Percentiles rank a stretch among this genome's conserved stretches.
Evolutionary conservation across 2,113 vertebrate species (phyloP).

Genomic region (Silurus meridionalis): DNA sequence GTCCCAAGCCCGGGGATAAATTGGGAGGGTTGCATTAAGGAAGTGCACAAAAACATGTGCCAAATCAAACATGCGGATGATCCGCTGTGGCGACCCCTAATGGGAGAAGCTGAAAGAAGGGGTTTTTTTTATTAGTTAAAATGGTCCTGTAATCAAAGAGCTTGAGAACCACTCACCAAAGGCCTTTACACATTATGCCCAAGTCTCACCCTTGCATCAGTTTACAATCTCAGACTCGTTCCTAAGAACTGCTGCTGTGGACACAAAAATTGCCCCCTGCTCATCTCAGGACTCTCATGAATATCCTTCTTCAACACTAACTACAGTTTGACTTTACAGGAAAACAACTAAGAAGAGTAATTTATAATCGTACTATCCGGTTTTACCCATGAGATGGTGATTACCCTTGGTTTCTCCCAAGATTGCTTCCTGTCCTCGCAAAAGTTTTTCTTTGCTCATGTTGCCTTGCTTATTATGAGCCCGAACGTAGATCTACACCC

Average conservation of each 20-base stretch:
- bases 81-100: too few species aligned
- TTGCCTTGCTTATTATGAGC: not conserved
- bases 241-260: not conserved
- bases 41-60: too few species aligned
- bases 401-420: not conserved
- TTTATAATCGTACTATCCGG: not conserved
- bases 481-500: not conserved
- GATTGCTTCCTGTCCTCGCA: not conserved
- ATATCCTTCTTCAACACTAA: not conserved
- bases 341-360: not conserved
- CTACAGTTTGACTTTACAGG: not conserved
- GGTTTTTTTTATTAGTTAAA: not conserved
- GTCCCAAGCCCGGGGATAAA: too few species aligned
- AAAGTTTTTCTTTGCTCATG: not conserved
- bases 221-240: not conserved
- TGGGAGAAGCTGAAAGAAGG: too few species aligned
- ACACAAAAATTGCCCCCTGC: not conserved
- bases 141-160: not conserved
- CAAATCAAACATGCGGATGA: too few species aligned
- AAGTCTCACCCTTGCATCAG: not conserved
- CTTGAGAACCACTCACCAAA: not conserved
- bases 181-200: not conserved
- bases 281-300: not conserved
- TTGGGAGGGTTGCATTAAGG: too few species aligned
- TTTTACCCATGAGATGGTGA: not conserved